Conservation (phyloP, 1,140 invertebrate species). For the Zaprionus camerounensis region DNA sequence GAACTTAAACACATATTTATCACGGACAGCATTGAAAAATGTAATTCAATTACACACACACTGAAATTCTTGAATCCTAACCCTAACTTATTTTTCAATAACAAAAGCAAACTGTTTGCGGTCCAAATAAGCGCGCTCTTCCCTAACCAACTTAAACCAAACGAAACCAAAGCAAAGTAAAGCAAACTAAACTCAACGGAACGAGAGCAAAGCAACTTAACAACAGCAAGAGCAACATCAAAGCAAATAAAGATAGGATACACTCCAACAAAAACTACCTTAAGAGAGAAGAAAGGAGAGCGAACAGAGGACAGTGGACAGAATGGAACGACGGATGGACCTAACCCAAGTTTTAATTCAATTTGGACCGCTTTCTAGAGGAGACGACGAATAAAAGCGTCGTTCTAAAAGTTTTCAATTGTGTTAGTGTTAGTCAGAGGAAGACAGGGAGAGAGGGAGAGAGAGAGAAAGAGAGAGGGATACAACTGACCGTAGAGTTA, state of each 20-base stretch:
- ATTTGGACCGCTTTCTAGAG: slow-evolving; percentile 53
- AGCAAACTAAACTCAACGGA: neutral
- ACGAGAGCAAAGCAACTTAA: neutral
- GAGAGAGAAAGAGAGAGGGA: neutral
- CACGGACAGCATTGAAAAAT: slow-evolving; percentile 11
- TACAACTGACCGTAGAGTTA: neutral
- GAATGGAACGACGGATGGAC: no score
- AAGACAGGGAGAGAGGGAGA: no score
- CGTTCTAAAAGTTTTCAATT: slow-evolving; percentile 73
- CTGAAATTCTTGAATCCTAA: slow-evolving; percentile 24
- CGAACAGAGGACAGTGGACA: neutral
- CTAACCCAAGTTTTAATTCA: slow-evolving; percentile 70
- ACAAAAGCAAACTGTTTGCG: slow-evolving; percentile 56
- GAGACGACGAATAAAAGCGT: slow-evolving; percentile 32
- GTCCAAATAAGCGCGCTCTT: slow-evolving; percentile 59
- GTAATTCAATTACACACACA: slow-evolving; percentile 23
- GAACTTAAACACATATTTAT: slow-evolving; percentile 37
- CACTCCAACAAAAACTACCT: slow-evolving; percentile 31
- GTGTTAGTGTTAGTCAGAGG: slow-evolving; percentile 52
- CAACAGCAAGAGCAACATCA: slow-evolving; percentile 28
- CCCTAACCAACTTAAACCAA: slow-evolving; percentile 5
- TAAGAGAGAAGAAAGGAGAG: slow-evolving; percentile 19
- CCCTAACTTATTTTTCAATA: slow-evolving; percentile 38
- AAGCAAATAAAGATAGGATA: slow-evolving; percentile 20
- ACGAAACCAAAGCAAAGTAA: neutral